Evolutionary conservation across 2,113 vertebrate genomes (phyloP).

Genomic region (Maylandia zebra): DNA sequence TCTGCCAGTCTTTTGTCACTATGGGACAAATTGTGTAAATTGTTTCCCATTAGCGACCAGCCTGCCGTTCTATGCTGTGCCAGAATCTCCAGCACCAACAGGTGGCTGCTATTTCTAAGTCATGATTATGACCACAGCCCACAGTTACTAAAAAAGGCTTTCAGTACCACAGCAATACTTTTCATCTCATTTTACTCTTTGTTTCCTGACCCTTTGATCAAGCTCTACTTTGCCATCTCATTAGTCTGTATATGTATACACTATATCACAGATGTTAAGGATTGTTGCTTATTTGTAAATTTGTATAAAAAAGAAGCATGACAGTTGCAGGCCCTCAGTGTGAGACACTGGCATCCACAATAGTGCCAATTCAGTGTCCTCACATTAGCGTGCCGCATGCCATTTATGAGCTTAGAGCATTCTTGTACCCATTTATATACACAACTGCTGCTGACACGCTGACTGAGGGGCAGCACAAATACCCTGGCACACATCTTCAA

Average conservation of each 20-base stretch:
- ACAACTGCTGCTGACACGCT: slow-evolving; percentile 1
- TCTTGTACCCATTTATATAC: not conserved
- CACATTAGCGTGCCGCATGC: not conserved
- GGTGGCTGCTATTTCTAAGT: slow-evolving; percentile 49
- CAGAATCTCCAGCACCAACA: slow-evolving; percentile 19
- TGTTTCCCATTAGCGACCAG: not conserved
- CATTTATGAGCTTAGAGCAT: not conserved
- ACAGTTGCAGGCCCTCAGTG: not conserved
- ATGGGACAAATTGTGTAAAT: not conserved
- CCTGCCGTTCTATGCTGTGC: not conserved
- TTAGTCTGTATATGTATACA: not conserved
- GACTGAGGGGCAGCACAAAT: not conserved
- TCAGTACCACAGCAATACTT: not conserved
- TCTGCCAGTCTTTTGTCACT: not conserved
- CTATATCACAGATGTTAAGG: not conserved
- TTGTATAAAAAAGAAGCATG: not conserved
- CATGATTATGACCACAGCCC: not conserved
- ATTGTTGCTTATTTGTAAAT: not conserved
- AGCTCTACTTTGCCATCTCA: not conserved
- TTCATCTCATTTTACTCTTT: not conserved
- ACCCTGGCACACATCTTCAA: not conserved
- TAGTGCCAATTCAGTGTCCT: not conserved
- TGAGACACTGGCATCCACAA: not conserved
- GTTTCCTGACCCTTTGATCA: no score
- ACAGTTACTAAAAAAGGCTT: slow-evolving; percentile 20